Evolutionary conservation across 2,888 invertebrate genomes (phyloP).

Genomic region (Coelogynopora nodosa): DNA sequence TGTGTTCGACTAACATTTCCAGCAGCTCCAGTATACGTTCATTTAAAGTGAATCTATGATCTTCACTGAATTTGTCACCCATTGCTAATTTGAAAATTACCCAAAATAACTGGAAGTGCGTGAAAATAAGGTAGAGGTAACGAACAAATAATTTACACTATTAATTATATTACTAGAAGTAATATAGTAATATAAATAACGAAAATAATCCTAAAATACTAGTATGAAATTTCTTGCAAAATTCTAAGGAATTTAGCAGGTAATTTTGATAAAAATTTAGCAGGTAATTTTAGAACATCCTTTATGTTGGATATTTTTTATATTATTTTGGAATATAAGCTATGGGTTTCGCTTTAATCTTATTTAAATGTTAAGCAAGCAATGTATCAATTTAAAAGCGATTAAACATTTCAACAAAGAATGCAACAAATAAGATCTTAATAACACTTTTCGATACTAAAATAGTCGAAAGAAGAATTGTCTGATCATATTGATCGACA

Average conservation of each 20-base stretch:
- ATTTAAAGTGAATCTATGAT: constrained; percentile 2
- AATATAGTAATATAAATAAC: background rate
- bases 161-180: background rate
- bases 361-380: too few species aligned
- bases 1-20: constrained; percentile 28
- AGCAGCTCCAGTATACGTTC: constrained; percentile 9
- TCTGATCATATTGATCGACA: too few species aligned
- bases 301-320: background rate
- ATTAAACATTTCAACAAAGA: too few species aligned
- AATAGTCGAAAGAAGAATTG: too few species aligned
- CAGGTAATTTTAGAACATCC: background rate
- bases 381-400: too few species aligned
- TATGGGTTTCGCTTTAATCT: too few species aligned
- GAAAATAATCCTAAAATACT: background rate
- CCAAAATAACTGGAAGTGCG: background rate
- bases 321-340: background rate
- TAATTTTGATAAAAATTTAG: background rate
- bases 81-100: constrained; percentile 23
- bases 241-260: background rate
- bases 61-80: background rate
- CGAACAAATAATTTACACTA: too few species aligned
- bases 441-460: too few species aligned
- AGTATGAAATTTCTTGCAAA: background rate
- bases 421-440: too few species aligned
- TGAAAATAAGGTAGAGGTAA: too few species aligned